phyloP scores from a whole-genome alignment of 2,888 invertebrate species.

The Mythimna impura region DNA sequence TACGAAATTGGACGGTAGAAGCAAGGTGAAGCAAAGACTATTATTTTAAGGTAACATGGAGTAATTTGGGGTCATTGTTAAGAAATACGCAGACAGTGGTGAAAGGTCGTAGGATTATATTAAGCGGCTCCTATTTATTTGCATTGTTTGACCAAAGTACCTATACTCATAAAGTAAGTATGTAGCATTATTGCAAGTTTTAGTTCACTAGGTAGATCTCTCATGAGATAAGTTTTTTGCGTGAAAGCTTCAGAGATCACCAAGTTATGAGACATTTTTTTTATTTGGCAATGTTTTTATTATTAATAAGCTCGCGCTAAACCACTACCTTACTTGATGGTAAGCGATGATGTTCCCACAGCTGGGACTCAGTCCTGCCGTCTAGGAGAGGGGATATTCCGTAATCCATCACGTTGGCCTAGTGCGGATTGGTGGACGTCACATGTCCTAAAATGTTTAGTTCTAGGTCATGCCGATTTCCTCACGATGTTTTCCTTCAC shows the following conservation, averaged over 20 bases:
- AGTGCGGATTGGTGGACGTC: too few species aligned
- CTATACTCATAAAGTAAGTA: background rate
- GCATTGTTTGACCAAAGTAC: conserved; percentile 13
- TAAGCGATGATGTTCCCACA: too few species aligned
- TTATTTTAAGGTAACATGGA: conserved; percentile 82
- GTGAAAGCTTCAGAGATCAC: background rate
- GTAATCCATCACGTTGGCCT: too few species aligned
- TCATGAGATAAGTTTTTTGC: background rate
- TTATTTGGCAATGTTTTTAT: too few species aligned
- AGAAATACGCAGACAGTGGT: conserved; percentile 48
- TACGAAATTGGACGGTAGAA: conserved; percentile 75
- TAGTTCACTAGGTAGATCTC: background rate
- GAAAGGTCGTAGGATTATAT: conserved; percentile 50
- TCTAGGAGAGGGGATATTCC: too few species aligned
- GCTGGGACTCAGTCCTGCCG: too few species aligned
- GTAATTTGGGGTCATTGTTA: conserved; percentile 78
- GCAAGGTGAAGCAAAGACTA: conserved; percentile 76
- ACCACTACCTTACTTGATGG: too few species aligned
- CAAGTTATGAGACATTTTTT: too few species aligned
- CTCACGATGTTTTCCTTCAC: too few species aligned
- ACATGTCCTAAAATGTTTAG: too few species aligned
- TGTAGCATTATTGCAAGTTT: conserved; percentile 1
- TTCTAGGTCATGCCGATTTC: accelerated
- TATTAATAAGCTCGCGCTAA: too few species aligned
- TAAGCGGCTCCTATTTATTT: conserved; percentile 53